Conservation (phyloP, 2,888 invertebrate genomes). For the Nomada ruficornis region DNA sequence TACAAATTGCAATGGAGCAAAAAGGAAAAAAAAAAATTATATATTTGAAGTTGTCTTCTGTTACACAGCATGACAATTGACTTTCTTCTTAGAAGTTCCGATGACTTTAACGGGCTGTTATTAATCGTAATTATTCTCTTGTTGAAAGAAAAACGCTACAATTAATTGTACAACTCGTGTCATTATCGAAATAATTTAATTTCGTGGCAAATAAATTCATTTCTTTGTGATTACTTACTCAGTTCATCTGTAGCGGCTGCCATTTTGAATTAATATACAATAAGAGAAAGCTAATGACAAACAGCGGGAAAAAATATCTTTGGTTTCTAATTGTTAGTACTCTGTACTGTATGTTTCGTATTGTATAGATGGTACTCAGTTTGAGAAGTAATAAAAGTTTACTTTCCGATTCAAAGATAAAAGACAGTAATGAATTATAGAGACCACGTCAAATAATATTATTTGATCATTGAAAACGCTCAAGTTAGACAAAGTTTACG, state of each 20-base stretch:
- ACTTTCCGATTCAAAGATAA: too few relatives aligned
- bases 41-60: constrained; percentile 60
- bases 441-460: too few relatives aligned
- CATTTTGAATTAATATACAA: constrained; percentile 78
- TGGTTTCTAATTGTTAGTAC: constrained; percentile 6
- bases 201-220: constrained; percentile 17
- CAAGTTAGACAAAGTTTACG: too few relatives aligned
- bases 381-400: too few relatives aligned
- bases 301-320: constrained; percentile 36
- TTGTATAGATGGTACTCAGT: too few relatives aligned
- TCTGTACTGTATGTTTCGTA: too few relatives aligned
- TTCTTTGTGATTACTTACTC: constrained; percentile 77
- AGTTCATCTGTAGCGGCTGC: constrained; percentile 82
- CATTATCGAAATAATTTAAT: neutral
- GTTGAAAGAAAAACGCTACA: neutral
- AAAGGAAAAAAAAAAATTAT: constrained; percentile 3
- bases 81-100: constrained; percentile 60
- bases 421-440: too few relatives aligned
- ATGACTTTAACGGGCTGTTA: constrained; percentile 40
- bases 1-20: neutral
- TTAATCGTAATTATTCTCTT: constrained; percentile 26
- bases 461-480: too few relatives aligned
- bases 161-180: constrained; percentile 19
- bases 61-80: constrained; percentile 77
- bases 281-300: constrained; percentile 64